Evolutionary conservation across 2,888 invertebrate species (phyloP), one percentile per base, ranked within the genome.

Genomic region (Drosophila formosana): DNA sequence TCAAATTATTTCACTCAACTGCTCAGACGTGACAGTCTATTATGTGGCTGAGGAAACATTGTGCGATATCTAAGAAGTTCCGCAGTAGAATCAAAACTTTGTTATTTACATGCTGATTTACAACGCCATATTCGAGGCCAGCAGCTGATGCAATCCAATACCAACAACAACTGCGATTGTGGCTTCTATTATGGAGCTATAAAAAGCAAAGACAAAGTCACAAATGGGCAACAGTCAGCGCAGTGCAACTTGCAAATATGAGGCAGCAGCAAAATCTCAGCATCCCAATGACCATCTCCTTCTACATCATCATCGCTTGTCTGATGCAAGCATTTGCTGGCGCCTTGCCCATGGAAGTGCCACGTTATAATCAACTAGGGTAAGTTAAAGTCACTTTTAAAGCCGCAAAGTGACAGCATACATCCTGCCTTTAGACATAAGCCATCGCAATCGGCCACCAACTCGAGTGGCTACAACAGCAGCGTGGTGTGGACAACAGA

Each of bases 351-450:
- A 11, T 70, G 6, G 60, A 66, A n/a, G 47, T 76, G 41, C 55
- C 79, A 2, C 79, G 80, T 25, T 82, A 66, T 51, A 71, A 62
- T 8, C 57, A 73, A 25, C 52, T 82, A 45, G 85, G 88, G 82
- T 82, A 52, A 60, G 52, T 45, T n/a, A n/a, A 4, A 37, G 11
- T 37, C 11, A 2, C 3, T 43, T 8, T 39, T 6, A 8, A 8
- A 4, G 39, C 3, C 1, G 9, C 4, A 7, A 34, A 13, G 4
- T 46, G 9, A 46, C 34, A 34, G 5, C 9, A 9, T n/a, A 0
- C 6, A 9, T n/a, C 9, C 3, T 6, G 1, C 18, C n/a, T n/a
- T n/a, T 5, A 49, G 61, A 9, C 25, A 30, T 26, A 67, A 72
- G 4, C 47, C 52, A 9, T n/a, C 47, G 9, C 43, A 66, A 13